A percentile compares a stretch with the other conserved stretches of the same genome.
phyloP scores from a whole-genome alignment of 2,113 vertebrate species.

The Cyphomyrus discorhynchus region DNA sequence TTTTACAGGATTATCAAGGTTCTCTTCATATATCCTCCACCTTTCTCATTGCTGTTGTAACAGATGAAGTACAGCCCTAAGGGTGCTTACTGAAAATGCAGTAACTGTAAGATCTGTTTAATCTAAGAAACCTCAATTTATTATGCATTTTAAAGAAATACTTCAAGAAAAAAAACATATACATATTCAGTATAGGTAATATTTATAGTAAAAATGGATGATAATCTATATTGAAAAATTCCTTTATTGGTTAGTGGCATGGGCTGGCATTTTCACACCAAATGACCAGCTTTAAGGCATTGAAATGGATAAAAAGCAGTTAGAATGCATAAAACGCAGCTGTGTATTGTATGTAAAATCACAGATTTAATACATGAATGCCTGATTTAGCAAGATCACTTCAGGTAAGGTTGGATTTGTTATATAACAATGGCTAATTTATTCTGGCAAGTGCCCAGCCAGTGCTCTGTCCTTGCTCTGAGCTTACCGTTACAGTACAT shows the following conservation, averaged over 20 bases:
- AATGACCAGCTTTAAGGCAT: background rate
- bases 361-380: background rate
- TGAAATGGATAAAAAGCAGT: background rate
- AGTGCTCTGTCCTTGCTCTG: background rate
- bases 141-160: background rate
- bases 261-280: background rate
- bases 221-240: background rate
- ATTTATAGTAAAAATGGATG: background rate
- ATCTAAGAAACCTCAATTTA: background rate
- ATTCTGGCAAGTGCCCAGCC: background rate
- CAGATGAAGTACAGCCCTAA: background rate
- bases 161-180: background rate
- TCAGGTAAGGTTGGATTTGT: conserved; percentile 7
- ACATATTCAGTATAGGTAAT: background rate
- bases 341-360: background rate
- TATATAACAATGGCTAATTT: conserved; percentile 4
- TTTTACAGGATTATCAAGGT: background rate
- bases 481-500: background rate
- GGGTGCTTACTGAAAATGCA: background rate
- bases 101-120: background rate
- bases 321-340: background rate
- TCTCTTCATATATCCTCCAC: background rate
- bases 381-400: background rate
- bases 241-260: background rate
- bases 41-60: background rate